A percentile compares a stretch with the other conserved stretches of the same genome.
Evolutionary conservation across 1,140 invertebrate species (phyloP).

Genomic region (Trachelipus rathkii): DNA sequence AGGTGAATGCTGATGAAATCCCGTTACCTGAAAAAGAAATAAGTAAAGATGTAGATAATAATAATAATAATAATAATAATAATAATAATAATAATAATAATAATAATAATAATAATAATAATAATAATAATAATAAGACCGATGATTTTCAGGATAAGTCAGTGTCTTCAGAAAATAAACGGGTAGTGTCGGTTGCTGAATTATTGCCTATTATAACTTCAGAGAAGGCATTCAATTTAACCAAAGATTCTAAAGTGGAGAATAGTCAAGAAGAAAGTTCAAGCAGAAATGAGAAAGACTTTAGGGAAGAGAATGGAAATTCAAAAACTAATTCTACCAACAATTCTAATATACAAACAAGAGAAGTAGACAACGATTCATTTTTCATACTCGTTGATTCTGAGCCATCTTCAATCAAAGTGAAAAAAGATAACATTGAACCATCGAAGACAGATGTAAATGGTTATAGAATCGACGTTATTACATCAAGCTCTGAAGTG

Average conservation of each 20-base stretch:
- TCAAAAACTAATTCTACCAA: background rate
- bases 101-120: background rate
- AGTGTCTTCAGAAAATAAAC: background rate
- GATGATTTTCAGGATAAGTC: background rate
- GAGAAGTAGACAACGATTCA: background rate
- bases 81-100: background rate
- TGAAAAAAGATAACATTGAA: background rate
- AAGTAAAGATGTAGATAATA: background rate
- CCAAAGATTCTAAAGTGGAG: background rate
- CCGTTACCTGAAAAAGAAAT: background rate
- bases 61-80: background rate
- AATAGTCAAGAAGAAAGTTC: background rate
- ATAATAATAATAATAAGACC: background rate
- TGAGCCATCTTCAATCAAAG: background rate
- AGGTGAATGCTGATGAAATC: background rate
- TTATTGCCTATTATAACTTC: background rate
- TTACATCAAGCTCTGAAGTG: conserved; percentile 4
- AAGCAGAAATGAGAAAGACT: background rate
- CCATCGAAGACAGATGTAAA: background rate
- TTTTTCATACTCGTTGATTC: background rate
- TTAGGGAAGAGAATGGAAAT: background rate
- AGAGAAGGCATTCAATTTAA: background rate
- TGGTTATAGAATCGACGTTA: background rate
- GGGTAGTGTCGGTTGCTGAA: background rate
- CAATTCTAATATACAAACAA: background rate